A percentile compares a stretch with the other conserved stretches of the same genome.
Evolutionary conservation across 2,113 vertebrate species (phyloP).

Genomic region (Aviceda subcristata): DNA sequence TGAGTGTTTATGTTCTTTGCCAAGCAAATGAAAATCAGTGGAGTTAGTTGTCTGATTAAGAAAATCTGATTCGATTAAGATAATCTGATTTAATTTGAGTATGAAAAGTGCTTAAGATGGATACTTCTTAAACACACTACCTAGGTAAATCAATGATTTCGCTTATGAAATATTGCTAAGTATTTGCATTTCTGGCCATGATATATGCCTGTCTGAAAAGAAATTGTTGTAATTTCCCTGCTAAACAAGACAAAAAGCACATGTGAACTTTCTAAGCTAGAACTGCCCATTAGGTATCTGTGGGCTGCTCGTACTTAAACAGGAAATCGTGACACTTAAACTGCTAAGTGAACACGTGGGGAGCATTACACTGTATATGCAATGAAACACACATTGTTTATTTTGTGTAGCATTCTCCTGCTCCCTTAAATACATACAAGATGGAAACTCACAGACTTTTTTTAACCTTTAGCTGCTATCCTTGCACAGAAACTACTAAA

Average conservation of each 20-base stretch:
- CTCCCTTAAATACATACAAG: conserved; percentile 29
- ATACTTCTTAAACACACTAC: neutral
- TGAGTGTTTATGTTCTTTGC: neutral
- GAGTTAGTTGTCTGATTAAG: neutral
- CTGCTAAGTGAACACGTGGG: neutral
- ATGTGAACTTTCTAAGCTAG: neutral
- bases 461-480: conserved; percentile 26
- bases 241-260: neutral
- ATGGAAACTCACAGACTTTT: neutral
- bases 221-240: neutral
- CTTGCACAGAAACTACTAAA: neutral
- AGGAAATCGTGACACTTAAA: neutral
- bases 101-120: neutral
- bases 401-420: conserved; percentile 5
- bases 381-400: neutral
- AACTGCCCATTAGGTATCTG: neutral
- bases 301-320: neutral
- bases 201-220: neutral
- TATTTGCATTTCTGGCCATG: neutral
- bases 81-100: neutral
- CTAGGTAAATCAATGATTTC: neutral
- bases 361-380: neutral
- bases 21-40: neutral
- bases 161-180: neutral
- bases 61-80: conserved; percentile 6